Percentiles rank a stretch among this genome's conserved stretches.
Evolutionary conservation across 2,113 vertebrate genomes (phyloP).

Genomic region (Xiphophorus couchianus): DNA sequence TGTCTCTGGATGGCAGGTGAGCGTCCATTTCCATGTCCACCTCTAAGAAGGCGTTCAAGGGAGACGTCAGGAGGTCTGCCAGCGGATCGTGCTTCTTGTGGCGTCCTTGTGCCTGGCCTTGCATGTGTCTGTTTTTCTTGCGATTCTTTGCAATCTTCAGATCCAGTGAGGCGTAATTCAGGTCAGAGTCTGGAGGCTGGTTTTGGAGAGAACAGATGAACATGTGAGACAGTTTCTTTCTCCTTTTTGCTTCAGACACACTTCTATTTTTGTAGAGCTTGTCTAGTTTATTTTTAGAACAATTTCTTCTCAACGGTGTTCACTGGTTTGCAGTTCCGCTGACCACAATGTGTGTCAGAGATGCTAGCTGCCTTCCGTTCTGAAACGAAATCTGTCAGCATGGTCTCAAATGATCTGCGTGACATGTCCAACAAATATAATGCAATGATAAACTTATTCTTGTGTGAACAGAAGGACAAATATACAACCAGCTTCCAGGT

Average conservation of each 20-base stretch:
- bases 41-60: conserved; percentile 46
- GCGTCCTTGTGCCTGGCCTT: conserved; percentile 44
- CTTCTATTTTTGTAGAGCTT: neutral
- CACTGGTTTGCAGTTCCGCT: conserved; percentile 21
- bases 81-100: conserved; percentile 38
- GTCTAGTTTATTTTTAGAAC: conserved; percentile 58
- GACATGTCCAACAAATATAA: neutral
- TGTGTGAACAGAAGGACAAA: neutral
- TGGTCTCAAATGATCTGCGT: neutral
- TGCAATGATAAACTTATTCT: neutral
- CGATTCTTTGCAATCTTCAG: conserved; percentile 65
- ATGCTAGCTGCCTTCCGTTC: conserved; percentile 48
- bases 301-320: neutral
- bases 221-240: neutral
- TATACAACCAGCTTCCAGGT: neutral
- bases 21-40: conserved; percentile 49
- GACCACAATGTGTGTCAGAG: conserved; percentile 45
- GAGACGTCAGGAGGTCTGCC: conserved; percentile 6
- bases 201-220: conserved; percentile 6
- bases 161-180: conserved; percentile 81
- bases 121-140: conserved; percentile 59
- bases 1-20: conserved; percentile 63
- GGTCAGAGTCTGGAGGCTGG: conserved; percentile 56
- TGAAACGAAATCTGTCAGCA: conserved; percentile 31
- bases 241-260: neutral